Base-by-base conservation (phyloP, 2,113 vertebrate genomes). In the Gobiocypris rarus region DNA sequence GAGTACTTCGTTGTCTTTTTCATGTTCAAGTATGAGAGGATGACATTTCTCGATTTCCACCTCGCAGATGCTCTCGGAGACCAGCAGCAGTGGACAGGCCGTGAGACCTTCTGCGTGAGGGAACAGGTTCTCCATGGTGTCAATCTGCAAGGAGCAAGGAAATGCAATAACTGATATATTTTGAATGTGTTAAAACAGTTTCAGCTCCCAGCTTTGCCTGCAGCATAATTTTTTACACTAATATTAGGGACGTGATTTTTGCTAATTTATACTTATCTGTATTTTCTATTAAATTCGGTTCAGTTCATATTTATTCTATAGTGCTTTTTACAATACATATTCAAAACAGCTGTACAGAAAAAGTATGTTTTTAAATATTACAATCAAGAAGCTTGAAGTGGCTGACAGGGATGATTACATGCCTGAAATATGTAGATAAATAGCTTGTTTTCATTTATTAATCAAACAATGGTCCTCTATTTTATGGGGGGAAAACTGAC, bases 111-210 rank as follows among this genome's bases (percentile, higher is more conserved):
- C 91, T 0, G 92, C 90, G 34, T 93, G 93, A 86, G 90, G 94
- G 87, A 98, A 97, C 85, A 98, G 91, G 80, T 95, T 95, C 84
- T 97, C 95, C 83, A 96, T 94, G 9, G 93, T 92, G 88, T 97
- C 96, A 81, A 94, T 92, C 98, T 99, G 91, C 88, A 93, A 88
- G 48, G 52, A 45, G 43, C 3, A 75, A 10, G 54, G 14, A 73
- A 73, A 73, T 48, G 22, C 24, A 2, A 6, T 26, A 34, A 52
- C 15, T 34, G 5, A 38, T 13, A 7, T 76, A 26, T 76, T 22
- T 15, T 76, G 4, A 76, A 50, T 75, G 50, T 54, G n/a, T 54
- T 45, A 24, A 71, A 22, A 71, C 58, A 14, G 4, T 24, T 26
- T 63, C 5, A 15, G 24, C 65, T 69, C 31, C 7, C 34, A 70